Base-by-base conservation (phyloP, 2,888 invertebrate genomes). In the Leptinotarsa juncta region DNA sequence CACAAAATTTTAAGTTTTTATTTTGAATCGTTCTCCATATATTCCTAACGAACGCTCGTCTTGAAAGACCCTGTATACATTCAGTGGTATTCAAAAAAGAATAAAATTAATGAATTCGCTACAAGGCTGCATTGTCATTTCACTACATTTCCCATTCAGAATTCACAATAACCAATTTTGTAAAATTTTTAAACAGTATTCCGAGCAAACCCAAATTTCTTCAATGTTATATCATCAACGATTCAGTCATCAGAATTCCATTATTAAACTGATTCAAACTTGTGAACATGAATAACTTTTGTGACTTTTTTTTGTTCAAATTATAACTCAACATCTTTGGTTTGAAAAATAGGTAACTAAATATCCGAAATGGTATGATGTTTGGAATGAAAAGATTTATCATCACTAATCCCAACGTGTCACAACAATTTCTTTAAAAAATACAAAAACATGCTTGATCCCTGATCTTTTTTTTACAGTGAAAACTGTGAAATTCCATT, bases 281-380 rank as follows among this genome's bases (percentile, higher is more conserved):
- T 3, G 26, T 26, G 4, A 15, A 57, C 15, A 16, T 26, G 5
- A 57, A 57, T 53, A 57, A 0, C 3, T 57, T 57, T 57, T 12
- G 23, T 57, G 15, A 57, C 57, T 23, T 23, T 57, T 57, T 57
- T 23, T 57, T 57, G 15, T 14, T 57, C 20, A 57, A 23, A 57
- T 57, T 51, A 14, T 26, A 57, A 57, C 57, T 57, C 57, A 57
- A 57, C 23, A 57, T 57, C 57, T 57, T 57, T 57, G 57, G 57
- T 26, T 23, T 23, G 14, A 23, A 57, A 57, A 57, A 57, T 26
- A 57, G 57, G 57, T 23, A 57, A 57, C 57, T 15, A 57, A 57
- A 57, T 57, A 20, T 57, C 26, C 26, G 20, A 57, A 57, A 3
- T 18, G n/a, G 53, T 53, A 20, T 53, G 50, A 53, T 50, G 50